Base-by-base conservation (phyloP, 2,797 vertebrate genomes). In the Tokudaia tokunoshimensis region DNA sequence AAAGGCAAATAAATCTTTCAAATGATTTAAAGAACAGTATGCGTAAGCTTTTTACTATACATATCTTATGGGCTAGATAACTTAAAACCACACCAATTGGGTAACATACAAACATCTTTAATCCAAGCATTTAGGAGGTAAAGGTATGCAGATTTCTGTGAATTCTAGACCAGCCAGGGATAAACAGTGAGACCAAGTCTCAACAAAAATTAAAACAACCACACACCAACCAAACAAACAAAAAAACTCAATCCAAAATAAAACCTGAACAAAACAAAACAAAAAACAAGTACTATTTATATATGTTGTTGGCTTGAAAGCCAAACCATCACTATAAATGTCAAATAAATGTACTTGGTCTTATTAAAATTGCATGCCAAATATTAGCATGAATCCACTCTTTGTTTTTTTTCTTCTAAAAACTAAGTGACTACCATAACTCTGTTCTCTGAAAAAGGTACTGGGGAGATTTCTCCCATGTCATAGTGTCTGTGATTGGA, bases 251-350 rank as follows among this genome's bases (percentile, higher is more conserved):
- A 22, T 6, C 24, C 26, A 13, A 67, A 85, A 85, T 44, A 85
- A 50, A 85, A 85, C 11, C 44, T 67, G 29, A 85, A 11, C 19
- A 50, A 50, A 65, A 63, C 81, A 31, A 82, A 83, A 19, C 13
- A 41, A 59, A 87, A 63, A 74, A 37, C 22, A 90, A 65, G 20
- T 29, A 50, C 7, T 72, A 74, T 91, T 92, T 78, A 84, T 67
- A 67, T 61, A 37, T 50, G 89, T 20, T 61, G 26, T 87, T 94
- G 44, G 31, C 85, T 93, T 89, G 41, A 89, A 96, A 96, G 67
- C 57, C 47, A 74, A 15, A 11, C 17, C 29, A 78, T 81, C 50
- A 78, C 15, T 57, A 47, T 59, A 63, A 92, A 92, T 82, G 57
- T 76, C 72, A 94, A 86, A 29, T 75, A 80, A 76, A 93, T 74